Conservation (phyloP, 1,140 invertebrate genomes). For the Lucilia cuprina region DNA sequence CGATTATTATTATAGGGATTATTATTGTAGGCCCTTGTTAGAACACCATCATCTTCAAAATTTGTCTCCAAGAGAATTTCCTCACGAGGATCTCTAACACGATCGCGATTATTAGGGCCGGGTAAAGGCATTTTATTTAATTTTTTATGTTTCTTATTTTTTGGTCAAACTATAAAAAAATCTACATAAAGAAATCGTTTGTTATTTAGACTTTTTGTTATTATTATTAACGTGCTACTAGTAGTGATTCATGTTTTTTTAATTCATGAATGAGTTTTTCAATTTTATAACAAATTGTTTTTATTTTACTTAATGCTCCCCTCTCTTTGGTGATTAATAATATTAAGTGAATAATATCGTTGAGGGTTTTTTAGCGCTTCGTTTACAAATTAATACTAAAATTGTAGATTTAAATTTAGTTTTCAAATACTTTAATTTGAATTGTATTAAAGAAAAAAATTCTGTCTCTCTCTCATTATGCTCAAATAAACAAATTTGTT, state of each 20-base stretch:
- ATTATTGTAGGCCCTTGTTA: conserved; percentile 60
- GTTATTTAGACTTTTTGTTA: neutral
- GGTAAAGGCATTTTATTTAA: conserved; percentile 25
- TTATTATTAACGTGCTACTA: neutral
- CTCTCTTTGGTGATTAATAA: neutral
- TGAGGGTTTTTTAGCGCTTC: neutral
- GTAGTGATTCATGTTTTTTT: neutral
- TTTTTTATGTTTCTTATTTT: neutral
- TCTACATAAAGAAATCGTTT: neutral
- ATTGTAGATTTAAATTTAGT: neutral
- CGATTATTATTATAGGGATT: conserved; percentile 59
- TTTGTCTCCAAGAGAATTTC: conserved; percentile 61
- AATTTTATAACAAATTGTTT: neutral
- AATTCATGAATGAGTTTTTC: neutral
- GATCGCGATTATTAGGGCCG: conserved; percentile 49
- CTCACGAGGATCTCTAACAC: conserved; percentile 58
- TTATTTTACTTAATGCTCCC: neutral
- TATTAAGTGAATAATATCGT: neutral
- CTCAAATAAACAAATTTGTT: neutral
- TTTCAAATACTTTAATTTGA: neutral
- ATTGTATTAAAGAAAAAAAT: neutral
- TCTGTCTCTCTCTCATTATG: neutral
- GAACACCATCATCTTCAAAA: conserved; percentile 60
- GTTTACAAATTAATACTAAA: neutral
- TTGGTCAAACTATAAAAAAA: neutral